These are phyloP conservation scores for Masticophis lateralis DNA, from an alignment of 2,797 vertebrate species.

Conservation along the genomic window DNA sequence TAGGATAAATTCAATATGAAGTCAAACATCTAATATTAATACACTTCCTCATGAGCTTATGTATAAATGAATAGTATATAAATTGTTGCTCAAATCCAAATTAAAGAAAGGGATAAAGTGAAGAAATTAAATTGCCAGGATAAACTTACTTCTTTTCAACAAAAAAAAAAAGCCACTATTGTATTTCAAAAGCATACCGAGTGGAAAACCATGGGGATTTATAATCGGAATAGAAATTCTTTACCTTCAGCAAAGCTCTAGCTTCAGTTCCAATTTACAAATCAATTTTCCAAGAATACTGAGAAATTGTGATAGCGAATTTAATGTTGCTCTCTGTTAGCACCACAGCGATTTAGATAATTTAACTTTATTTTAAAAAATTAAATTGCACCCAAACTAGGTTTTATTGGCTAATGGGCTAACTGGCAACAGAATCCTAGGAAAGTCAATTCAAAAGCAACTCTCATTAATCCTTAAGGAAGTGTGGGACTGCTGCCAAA, in stretches of 20 bases:
- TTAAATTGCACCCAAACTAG: background rate
- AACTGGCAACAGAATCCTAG: background rate
- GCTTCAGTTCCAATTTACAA: conserved; percentile 8
- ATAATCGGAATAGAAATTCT: background rate
- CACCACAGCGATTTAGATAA: conserved; percentile 8
- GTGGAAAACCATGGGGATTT: background rate
- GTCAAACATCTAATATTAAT: background rate
- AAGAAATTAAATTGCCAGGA: background rate
- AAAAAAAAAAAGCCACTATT: background rate
- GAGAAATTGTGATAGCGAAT: conserved; percentile 8
- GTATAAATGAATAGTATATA: background rate
- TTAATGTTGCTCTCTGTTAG: background rate
- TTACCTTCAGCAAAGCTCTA: conserved; percentile 12
- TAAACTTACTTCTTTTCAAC: background rate
- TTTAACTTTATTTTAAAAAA: background rate
- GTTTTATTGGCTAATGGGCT: background rate
- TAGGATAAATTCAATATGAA: background rate
- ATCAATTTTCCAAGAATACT: background rate
- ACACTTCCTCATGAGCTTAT: background rate
- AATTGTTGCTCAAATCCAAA: background rate
- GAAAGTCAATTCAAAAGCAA: background rate
- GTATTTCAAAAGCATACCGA: background rate
- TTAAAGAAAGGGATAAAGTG: background rate
- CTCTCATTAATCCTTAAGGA: background rate
- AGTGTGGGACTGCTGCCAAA: background rate